Evolutionary conservation across 2,113 vertebrate genomes (phyloP).

Genomic region (Coptodon bakossiorum): DNA sequence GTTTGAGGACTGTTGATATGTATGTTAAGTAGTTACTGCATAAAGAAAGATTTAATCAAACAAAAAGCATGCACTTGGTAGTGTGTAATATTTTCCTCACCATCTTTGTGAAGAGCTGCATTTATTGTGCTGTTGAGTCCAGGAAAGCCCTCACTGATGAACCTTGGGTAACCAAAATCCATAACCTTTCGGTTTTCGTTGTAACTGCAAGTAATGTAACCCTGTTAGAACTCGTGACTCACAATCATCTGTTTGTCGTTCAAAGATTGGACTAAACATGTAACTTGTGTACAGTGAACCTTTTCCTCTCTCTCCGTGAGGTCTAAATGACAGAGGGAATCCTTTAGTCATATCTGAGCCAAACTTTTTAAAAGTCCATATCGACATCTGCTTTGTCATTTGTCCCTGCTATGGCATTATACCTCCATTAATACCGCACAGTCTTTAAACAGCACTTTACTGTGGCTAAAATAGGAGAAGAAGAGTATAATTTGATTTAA

Average conservation of each 20-base stretch:
- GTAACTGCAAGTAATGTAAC: constrained; percentile 46
- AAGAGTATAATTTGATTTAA: background rate
- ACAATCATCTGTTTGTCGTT: background rate
- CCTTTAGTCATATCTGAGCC: background rate
- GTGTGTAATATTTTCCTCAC: constrained; percentile 27
- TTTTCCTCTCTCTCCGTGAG: background rate
- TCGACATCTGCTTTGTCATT: background rate
- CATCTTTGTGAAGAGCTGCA: constrained; percentile 65
- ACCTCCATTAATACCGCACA: background rate
- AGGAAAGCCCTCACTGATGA: constrained; percentile 69
- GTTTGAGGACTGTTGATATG: background rate
- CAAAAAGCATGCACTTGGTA: background rate
- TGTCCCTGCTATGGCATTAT: background rate
- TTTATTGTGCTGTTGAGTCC: constrained; percentile 61
- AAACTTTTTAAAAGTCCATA: background rate
- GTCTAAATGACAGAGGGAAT: background rate
- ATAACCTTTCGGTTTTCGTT: constrained; percentile 66
- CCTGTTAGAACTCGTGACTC: background rate
- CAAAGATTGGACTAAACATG: background rate
- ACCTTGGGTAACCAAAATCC: constrained; percentile 64
- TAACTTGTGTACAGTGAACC: background rate
- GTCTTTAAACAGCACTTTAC: background rate
- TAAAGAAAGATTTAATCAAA: background rate
- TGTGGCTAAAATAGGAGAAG: background rate
- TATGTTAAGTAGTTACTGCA: background rate